These are phyloP conservation scores for Helicorthomorpha holstii DNA, from an alignment of 1,140 invertebrate genomes.

Conservation along the genomic window DNA sequence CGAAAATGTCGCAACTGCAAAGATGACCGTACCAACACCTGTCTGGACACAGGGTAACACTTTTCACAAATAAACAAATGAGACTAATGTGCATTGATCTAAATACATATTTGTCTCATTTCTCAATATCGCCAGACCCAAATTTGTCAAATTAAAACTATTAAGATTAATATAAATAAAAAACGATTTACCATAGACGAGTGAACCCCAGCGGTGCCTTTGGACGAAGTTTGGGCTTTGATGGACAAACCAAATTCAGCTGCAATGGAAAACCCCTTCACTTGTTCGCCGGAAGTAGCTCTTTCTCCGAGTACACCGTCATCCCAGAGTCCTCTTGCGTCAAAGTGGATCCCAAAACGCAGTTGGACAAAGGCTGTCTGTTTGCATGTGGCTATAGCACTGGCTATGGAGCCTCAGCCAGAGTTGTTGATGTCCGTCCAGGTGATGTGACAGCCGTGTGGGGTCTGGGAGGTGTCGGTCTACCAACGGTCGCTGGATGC, in stretches of 20 bases:
- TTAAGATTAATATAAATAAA: too few relatives aligned
- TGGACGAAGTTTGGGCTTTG: too few relatives aligned
- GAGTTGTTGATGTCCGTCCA: conserved; percentile 61
- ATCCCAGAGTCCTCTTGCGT: conserved; percentile 30
- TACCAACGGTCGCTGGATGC: conserved; percentile 71
- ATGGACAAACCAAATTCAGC: conserved; percentile 33
- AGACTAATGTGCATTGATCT: too few relatives aligned
- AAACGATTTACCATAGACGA: too few relatives aligned
- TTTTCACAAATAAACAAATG: too few relatives aligned
- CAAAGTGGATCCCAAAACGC: conserved; percentile 24
- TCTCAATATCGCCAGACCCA: too few relatives aligned
- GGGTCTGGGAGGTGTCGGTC: conserved; percentile 90
- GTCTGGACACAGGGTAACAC: conserved; percentile 33
- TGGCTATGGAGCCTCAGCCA: conserved; percentile 81
- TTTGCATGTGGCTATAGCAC: conserved; percentile 73
- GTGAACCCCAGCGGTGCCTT: too few relatives aligned
- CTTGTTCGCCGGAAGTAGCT: conserved; percentile 38
- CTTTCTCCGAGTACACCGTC: conserved; percentile 39
- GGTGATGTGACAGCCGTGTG: conserved; percentile 77
- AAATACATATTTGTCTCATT: too few relatives aligned
- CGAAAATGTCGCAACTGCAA: conserved; percentile 91
- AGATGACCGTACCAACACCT: conserved; percentile 90
- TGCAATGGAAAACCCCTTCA: conserved; percentile 33
- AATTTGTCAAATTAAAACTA: too few relatives aligned
- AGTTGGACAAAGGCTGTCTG: conserved; percentile 33